These are phyloP conservation scores for Orientallactaga bullata DNA, from an alignment of 2,113 vertebrate genomes.

Conservation along the genomic window DNA sequence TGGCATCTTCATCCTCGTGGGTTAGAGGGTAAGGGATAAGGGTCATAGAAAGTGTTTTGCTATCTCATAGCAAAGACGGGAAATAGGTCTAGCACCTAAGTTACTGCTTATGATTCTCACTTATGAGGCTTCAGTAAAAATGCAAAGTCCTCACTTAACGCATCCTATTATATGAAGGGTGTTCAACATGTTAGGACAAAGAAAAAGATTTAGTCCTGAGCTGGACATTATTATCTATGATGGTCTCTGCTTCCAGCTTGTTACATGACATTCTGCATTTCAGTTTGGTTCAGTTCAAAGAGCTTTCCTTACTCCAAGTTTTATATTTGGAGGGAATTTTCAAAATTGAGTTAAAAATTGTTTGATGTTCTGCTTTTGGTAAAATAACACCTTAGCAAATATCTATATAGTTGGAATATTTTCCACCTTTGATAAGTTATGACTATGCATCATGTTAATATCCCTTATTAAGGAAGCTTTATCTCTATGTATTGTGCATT, in stretches of 20 bases:
- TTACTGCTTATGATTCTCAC: constrained; percentile 31
- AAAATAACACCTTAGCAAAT: neutral
- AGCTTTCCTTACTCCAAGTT: neutral
- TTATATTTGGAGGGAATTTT: neutral
- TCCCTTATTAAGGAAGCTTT: neutral
- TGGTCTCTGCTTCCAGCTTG: neutral
- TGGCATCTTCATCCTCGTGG: neutral
- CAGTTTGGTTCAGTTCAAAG: neutral
- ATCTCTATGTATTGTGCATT: neutral
- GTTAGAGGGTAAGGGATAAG: neutral
- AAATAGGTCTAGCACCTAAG: neutral
- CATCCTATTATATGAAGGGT: neutral
- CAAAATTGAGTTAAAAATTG: neutral
- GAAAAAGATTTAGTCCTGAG: neutral
- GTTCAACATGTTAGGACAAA: neutral
- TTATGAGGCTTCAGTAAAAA: neutral
- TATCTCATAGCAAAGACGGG: neutral
- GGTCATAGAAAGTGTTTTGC: neutral
- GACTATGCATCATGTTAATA: neutral
- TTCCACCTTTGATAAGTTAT: neutral
- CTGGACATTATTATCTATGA: neutral
- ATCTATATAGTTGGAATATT: neutral
- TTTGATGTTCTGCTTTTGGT: neutral
- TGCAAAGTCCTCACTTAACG: constrained; percentile 9
- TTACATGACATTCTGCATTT: neutral